A percentile compares a stretch with the other conserved stretches of the same genome.
These are phyloP conservation scores for Glaucopsyche alexis DNA, from an alignment of 2,888 invertebrate species.

Conservation along the genomic window DNA sequence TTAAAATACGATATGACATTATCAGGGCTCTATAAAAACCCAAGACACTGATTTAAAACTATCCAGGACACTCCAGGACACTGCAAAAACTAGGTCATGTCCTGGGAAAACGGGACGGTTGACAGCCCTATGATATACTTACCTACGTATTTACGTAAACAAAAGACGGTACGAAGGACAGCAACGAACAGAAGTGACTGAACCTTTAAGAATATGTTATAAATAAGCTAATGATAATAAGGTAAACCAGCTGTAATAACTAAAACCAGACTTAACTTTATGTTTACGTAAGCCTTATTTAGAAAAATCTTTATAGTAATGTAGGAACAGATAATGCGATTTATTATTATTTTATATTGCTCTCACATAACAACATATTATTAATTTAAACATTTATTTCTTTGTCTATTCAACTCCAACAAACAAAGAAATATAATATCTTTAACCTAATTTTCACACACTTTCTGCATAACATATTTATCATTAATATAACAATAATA, in stretches of 20 bases:
- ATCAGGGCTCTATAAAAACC: too few relatives aligned
- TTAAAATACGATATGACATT: too few relatives aligned
- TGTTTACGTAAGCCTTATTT: background rate
- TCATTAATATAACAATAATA: background rate
- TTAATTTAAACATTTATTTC: conserved; percentile 9
- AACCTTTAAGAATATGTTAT: too few relatives aligned
- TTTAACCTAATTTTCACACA: background rate
- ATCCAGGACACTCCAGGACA: too few relatives aligned
- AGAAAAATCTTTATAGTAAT: background rate
- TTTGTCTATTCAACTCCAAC: background rate
- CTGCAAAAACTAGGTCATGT: too few relatives aligned
- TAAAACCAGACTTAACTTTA: background rate
- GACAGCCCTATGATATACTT: too few relatives aligned
- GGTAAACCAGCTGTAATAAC: background rate
- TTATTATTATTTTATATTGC: background rate
- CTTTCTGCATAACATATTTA: conserved; percentile 4
- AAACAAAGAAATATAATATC: background rate
- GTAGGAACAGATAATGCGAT: background rate
- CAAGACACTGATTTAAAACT: too few relatives aligned
- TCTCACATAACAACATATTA: background rate
- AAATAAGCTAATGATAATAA: too few relatives aligned
- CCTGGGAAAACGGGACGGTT: too few relatives aligned
- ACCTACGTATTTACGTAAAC: too few relatives aligned
- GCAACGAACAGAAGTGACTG: too few relatives aligned
- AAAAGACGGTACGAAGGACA: too few relatives aligned